phyloP scores from a whole-genome alignment of 2,797 vertebrate species.

The Acestrorhynchus altus region DNA sequence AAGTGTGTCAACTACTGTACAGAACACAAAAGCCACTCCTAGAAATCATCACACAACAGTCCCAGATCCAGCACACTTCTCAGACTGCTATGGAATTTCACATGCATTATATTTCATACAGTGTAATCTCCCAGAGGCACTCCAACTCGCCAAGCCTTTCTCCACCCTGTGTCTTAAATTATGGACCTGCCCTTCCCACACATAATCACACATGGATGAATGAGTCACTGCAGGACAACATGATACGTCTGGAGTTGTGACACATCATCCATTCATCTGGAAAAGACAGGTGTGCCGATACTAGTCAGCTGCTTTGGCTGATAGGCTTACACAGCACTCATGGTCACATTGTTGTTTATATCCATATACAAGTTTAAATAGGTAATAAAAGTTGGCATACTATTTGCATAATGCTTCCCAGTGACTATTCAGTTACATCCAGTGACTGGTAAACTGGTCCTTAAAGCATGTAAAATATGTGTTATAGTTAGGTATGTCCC shows the following conservation, averaged over 20 bases:
- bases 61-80: slow-evolving; percentile 20
- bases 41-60: slow-evolving; percentile 42
- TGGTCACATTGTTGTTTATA: not conserved
- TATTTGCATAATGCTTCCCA: too few species aligned
- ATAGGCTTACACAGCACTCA: not conserved
- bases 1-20: slow-evolving; percentile 10
- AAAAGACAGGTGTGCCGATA: slow-evolving; percentile 21
- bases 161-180: slow-evolving; percentile 45
- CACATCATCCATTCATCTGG: slow-evolving; percentile 19
- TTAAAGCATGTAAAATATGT: too few species aligned
- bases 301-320: not conserved
- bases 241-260: slow-evolving; percentile 24
- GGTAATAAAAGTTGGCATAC: too few species aligned
- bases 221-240: slow-evolving; percentile 45
- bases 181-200: slow-evolving; percentile 38
- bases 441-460: too few species aligned
- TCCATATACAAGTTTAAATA: not conserved
- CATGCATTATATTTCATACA: slow-evolving; percentile 15
- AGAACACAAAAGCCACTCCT: slow-evolving; percentile 40
- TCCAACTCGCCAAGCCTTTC: slow-evolving; percentile 19
- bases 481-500: too few species aligned
- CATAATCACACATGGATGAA: slow-evolving; percentile 33
- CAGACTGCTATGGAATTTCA: slow-evolving; percentile 43
- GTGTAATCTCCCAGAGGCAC: slow-evolving; percentile 32
- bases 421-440: too few species aligned